Evolutionary conservation across 2,113 vertebrate species (phyloP).

Genomic region (Sinocyclocheilus grahami): DNA sequence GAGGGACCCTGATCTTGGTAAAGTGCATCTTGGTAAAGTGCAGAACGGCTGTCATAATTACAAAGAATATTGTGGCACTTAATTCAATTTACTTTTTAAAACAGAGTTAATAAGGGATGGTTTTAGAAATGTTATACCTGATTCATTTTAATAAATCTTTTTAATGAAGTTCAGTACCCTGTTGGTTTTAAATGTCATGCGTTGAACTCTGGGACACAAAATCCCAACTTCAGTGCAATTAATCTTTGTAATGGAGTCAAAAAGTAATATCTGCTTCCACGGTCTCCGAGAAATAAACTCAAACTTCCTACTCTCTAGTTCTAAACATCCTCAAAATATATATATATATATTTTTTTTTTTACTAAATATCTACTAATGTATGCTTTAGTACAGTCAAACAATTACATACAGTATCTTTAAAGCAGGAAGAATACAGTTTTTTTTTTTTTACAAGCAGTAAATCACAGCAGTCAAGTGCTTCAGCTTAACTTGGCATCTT

Average conservation of each 20-base stretch:
- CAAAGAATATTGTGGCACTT: slow-evolving; percentile 68
- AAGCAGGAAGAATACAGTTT: neutral
- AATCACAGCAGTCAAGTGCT: neutral
- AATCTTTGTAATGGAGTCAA: slow-evolving; percentile 65
- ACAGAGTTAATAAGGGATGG: slow-evolving; percentile 68
- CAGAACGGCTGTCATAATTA: slow-evolving; percentile 63
- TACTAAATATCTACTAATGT: no score
- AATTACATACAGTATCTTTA: no score
- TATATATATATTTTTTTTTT: no score
- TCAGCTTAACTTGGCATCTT: neutral
- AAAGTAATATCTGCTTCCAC: slow-evolving; percentile 8
- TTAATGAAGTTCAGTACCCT: slow-evolving; percentile 77
- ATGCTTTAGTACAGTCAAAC: no score
- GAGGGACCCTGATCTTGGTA: slow-evolving; percentile 7
- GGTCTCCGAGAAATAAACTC: slow-evolving; percentile 1
- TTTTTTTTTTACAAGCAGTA: neutral
- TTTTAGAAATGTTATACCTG: slow-evolving; percentile 66
- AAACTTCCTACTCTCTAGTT: neutral
- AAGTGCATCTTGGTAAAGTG: slow-evolving; percentile 48
- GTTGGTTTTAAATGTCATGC: slow-evolving; percentile 74
- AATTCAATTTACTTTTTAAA: slow-evolving; percentile 72
- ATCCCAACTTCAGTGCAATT: slow-evolving; percentile 72
- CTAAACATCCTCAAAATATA: no score
- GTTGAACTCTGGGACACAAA: slow-evolving; percentile 69
- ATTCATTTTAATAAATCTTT: slow-evolving; percentile 75